A percentile compares a stretch with the other conserved stretches of the same genome.
Conservation (phyloP, 37 sponge, comb jelly and placozoan genomes). For the Aplysina aerophoba region DNA sequence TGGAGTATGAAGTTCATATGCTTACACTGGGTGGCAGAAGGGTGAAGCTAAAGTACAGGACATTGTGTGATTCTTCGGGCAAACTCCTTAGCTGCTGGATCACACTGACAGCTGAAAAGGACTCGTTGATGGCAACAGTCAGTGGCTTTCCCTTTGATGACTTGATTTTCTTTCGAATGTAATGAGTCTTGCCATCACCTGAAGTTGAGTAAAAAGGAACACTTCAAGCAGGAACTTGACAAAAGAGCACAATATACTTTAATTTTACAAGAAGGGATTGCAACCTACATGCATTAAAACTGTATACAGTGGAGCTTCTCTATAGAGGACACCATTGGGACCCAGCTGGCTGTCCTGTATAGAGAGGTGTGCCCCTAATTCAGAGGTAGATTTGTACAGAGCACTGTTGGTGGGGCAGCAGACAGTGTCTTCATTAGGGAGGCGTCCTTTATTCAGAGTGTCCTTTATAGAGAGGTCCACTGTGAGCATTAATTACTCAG, state of each 20-base stretch:
- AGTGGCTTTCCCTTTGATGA: not conserved
- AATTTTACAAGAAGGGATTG: constrained; percentile 74
- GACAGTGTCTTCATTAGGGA: not conserved
- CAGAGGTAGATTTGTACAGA: no score
- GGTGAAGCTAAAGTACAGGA: constrained; percentile 91
- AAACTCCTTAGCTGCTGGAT: constrained; percentile 73
- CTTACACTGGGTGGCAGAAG: constrained; percentile 73
- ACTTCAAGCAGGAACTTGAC: constrained; percentile 62
- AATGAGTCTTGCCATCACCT: constrained; percentile 95
- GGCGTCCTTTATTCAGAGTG: not conserved
- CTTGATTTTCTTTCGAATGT: constrained; percentile 72
- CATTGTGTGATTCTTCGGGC: constrained; percentile 36
- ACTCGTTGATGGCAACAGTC: constrained; percentile 84
- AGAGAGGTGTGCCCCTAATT: no score
- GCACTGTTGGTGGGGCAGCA: no score
- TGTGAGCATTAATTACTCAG: not conserved
- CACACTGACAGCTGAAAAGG: constrained; percentile 71
- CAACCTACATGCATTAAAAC: constrained; percentile 56
- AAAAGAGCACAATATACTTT: not conserved
- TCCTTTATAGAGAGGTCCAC: no score
- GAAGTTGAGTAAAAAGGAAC: constrained; percentile 53
- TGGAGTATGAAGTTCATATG: no score
- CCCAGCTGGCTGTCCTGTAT: no score
- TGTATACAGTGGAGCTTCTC: not conserved
- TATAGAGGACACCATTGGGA: not conserved